A percentile compares a stretch with the other conserved stretches of the same genome.
These are phyloP conservation scores for Zonitis immaculata DNA, from an alignment of 2,888 invertebrate genomes.

Conservation along the genomic window DNA sequence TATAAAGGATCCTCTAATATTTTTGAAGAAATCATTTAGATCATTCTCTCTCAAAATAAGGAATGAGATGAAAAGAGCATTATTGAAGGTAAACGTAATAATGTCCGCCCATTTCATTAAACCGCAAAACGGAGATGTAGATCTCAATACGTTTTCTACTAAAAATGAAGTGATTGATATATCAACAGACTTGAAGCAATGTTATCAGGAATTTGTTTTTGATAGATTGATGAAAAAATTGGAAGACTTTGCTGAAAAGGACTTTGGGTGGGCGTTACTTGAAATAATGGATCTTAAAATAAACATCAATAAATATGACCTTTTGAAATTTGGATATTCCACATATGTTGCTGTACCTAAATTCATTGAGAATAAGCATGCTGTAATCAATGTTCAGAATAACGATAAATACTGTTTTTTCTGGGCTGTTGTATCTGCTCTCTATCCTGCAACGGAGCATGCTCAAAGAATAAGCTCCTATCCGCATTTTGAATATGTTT, in stretches of 20 bases:
- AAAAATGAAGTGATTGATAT: neutral
- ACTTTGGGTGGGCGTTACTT: slow-evolving; percentile 12
- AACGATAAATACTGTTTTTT: slow-evolving; percentile 30
- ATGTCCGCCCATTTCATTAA: slow-evolving; percentile 18
- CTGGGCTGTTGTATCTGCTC: slow-evolving; percentile 28
- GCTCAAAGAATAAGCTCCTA: slow-evolving; percentile 21
- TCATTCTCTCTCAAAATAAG: slow-evolving; percentile 13
- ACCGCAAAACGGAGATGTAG: slow-evolving; percentile 11
- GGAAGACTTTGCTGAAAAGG: slow-evolving; percentile 21
- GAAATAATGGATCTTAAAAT: slow-evolving; percentile 1
- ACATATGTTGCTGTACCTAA: slow-evolving; percentile 28
- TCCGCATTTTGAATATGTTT: slow-evolving; percentile 23
- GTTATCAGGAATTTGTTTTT: slow-evolving; percentile 11
- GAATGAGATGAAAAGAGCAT: slow-evolving; percentile 6
- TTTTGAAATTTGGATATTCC: slow-evolving; percentile 18
- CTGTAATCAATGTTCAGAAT: slow-evolving; percentile 31
- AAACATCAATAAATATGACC: slow-evolving; percentile 28
- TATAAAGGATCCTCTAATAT: slow-evolving; percentile 4
- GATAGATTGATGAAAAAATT: slow-evolving; percentile 21
- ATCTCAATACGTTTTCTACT: neutral
- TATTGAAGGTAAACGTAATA: slow-evolving; percentile 16
- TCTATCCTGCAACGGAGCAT: slow-evolving; percentile 19
- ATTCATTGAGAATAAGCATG: slow-evolving; percentile 22
- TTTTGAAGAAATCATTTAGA: slow-evolving; percentile 10
- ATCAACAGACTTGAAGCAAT: slow-evolving; percentile 9